Evolutionary conservation across 2,888 invertebrate species (phyloP), one percentile per base, ranked within the genome.

Genomic region (Hetaerina titia): DNA sequence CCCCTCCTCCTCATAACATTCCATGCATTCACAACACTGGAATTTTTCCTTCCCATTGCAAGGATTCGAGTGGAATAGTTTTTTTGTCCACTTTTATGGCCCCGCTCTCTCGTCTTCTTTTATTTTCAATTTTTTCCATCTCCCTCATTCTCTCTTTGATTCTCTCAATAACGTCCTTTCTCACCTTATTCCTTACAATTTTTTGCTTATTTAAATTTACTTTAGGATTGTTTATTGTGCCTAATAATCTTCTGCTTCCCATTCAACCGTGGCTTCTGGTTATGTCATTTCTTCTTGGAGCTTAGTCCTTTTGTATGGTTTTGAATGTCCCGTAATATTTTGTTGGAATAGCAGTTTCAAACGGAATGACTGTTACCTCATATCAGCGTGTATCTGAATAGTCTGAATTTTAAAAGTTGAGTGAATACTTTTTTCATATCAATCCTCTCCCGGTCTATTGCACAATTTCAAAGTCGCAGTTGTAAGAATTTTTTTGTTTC

Each of bases 21-120:
- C 88, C 88, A 56, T 19, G 88, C 88, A 45, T 88, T 88, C 56
- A 56, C 22, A 57, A 19, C 56, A 5, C 89, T 57, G 89, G 57
- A 58, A 89, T 89, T 22, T 88, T 56, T 88, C 88, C 89, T n/a
- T 89, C 89, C 89, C 57, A 57, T 58, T 89, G 56, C 22, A n/a
- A 58, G n/a, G 58, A 89, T 57, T 81, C 15, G 81, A 31, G 81
- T 13, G 81, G 81, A 5, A 81, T 13, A 31, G n/a, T 81, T 81
- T 31, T 81, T 81, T 31, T 31, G 1, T 31, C 81, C 81, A 9
- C 25, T 81, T 81, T 81, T 81, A 81, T 58, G 89, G 89, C 89
- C 58, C 89, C 19, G 2, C 57, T 89, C 57, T n/a, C n/a, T 69
- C n/a, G 19, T 13, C 7, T 6, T 69, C 69, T 69, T 58, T 89